phyloP scores from a whole-genome alignment of 2,113 vertebrate genomes.

The Nesogale talazaci region DNA sequence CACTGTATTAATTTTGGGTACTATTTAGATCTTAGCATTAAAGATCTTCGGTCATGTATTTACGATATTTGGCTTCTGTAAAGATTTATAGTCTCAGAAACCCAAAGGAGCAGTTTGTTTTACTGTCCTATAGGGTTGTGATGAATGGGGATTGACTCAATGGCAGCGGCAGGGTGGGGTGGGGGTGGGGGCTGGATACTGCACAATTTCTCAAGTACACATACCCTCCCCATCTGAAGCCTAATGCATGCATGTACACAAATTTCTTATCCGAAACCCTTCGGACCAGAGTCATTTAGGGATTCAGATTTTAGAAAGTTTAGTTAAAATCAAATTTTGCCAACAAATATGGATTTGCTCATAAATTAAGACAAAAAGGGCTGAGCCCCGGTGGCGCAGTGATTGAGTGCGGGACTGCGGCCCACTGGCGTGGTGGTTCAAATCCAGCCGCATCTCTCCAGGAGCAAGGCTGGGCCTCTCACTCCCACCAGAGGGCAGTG shows the following conservation, averaged over 20 bases:
- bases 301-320: conserved; percentile 17
- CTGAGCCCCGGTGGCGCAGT: too few relatives aligned
- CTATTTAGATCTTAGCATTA: neutral
- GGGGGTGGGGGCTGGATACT: neutral
- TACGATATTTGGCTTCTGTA: neutral
- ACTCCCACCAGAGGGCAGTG: too few relatives aligned
- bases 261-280: neutral
- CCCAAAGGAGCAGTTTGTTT: too few relatives aligned
- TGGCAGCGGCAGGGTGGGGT: too few relatives aligned
- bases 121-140: too few relatives aligned
- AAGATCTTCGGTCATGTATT: neutral
- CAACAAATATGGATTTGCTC: neutral
- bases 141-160: too few relatives aligned
- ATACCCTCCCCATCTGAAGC: neutral
- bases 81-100: too few relatives aligned
- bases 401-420: too few relatives aligned
- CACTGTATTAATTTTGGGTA: neutral
- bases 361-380: neutral
- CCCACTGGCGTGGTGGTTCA: too few relatives aligned
- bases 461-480: too few relatives aligned
- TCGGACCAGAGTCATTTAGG: neutral
- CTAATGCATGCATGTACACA: neutral
- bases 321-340: neutral
- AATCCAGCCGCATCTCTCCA: too few relatives aligned
- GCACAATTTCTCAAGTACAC: neutral